Conservation (phyloP, 2,113 vertebrate species). For the Clarias macrocephalus region DNA sequence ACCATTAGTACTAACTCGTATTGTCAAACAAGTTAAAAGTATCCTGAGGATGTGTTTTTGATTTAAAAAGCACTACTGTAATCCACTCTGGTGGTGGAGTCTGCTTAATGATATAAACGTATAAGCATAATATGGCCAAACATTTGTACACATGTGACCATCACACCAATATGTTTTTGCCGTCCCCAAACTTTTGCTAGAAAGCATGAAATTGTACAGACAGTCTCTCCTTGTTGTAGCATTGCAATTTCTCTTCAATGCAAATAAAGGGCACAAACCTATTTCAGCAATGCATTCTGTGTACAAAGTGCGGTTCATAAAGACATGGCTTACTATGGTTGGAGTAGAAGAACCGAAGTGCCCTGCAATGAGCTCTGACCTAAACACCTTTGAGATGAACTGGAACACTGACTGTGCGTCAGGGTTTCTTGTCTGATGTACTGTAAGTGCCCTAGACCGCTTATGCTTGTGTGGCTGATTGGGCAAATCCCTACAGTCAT, state of each 20-base stretch:
- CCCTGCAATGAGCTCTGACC: not conserved
- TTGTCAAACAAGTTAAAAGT: not conserved
- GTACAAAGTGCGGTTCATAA: not conserved
- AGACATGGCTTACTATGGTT: not conserved
- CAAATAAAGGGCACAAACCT: not conserved
- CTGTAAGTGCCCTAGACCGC: not conserved
- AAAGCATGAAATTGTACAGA: too few relatives aligned
- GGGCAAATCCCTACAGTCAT: not conserved
- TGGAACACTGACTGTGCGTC: not conserved
- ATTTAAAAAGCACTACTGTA: not conserved
- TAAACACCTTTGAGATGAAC: not conserved
- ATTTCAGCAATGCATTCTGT: not conserved
- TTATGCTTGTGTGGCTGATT: not conserved
- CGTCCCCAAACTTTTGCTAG: not conserved
- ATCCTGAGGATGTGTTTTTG: not conserved
- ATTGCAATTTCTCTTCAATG: too few relatives aligned
- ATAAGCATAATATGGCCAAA: not conserved
- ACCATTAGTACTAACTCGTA: not conserved
- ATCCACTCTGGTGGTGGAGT: not conserved
- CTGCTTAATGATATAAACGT: not conserved
- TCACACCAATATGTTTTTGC: too few relatives aligned
- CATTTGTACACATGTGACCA: too few relatives aligned
- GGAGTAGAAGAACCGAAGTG: not conserved
- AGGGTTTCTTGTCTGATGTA: not conserved
- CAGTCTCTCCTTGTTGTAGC: too few relatives aligned